These are phyloP conservation scores for Oreocharis arfaki DNA, from an alignment of 2,113 vertebrate species.

Conservation along the genomic window DNA sequence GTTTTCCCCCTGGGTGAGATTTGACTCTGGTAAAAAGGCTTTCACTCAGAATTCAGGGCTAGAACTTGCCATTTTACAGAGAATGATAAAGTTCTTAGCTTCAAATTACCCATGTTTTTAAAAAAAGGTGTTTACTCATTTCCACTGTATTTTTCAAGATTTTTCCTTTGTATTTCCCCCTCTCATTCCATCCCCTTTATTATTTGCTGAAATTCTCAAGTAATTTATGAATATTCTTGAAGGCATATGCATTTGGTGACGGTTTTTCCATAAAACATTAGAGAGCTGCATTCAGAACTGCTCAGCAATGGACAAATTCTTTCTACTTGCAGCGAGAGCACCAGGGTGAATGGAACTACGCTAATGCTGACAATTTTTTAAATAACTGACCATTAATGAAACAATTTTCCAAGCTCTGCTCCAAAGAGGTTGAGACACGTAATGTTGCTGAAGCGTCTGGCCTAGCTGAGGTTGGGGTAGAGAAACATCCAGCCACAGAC, in stretches of 20 bases:
- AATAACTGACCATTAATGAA: background rate
- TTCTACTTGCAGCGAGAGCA: background rate
- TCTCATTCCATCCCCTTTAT: background rate
- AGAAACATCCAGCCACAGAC: background rate
- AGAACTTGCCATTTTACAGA: background rate
- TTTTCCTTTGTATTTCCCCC: background rate
- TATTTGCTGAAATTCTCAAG: background rate
- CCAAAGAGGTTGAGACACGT: rapidly evolving
- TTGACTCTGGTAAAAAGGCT: background rate
- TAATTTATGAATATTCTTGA: background rate
- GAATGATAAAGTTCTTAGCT: background rate
- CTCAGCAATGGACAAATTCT: background rate
- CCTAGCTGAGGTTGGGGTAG: background rate
- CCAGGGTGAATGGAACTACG: background rate
- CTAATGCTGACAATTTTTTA: background rate
- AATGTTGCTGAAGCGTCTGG: background rate
- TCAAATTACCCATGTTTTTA: background rate
- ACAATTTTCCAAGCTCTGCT: background rate
- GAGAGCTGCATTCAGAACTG: background rate
- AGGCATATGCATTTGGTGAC: background rate
- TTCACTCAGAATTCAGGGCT: background rate
- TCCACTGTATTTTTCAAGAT: background rate
- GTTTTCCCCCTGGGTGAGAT: background rate
- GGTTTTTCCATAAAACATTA: background rate
- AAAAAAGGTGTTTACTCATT: background rate